Conservation (phyloP, 2,113 vertebrate species). For the Pantherophis guttatus region DNA sequence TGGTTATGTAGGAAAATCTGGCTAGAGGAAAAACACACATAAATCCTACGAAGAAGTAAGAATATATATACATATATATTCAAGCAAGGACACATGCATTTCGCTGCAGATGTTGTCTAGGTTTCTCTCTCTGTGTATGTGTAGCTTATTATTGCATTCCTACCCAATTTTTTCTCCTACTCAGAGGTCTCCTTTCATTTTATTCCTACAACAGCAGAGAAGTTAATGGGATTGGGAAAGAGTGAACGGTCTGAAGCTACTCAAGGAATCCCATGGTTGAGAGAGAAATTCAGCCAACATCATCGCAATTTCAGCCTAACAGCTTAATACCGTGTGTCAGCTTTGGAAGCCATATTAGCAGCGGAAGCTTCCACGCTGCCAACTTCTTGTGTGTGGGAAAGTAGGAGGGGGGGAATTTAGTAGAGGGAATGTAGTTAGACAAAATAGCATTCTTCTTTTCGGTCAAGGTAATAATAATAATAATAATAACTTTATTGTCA, state of each 20-base stretch:
- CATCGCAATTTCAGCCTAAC: neutral
- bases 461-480: too few relatives aligned
- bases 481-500: too few relatives aligned
- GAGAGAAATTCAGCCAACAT: neutral
- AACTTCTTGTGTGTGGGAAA: too few relatives aligned
- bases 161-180: neutral
- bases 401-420: too few relatives aligned
- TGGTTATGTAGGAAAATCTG: too few relatives aligned
- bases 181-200: neutral
- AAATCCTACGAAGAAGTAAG: too few relatives aligned
- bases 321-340: neutral
- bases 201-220: neutral
- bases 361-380: too few relatives aligned
- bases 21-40: too few relatives aligned
- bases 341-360: too few relatives aligned
- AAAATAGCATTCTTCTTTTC: too few relatives aligned
- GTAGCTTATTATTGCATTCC: neutral
- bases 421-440: too few relatives aligned
- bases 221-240: neutral
- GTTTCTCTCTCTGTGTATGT: neutral
- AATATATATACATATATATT: too few relatives aligned
- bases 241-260: neutral
- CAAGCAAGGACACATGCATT: neutral
- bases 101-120: neutral
- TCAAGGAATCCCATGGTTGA: neutral